phyloP scores from a whole-genome alignment of 2,113 vertebrate species.

The Ascaphus truei region DNA sequence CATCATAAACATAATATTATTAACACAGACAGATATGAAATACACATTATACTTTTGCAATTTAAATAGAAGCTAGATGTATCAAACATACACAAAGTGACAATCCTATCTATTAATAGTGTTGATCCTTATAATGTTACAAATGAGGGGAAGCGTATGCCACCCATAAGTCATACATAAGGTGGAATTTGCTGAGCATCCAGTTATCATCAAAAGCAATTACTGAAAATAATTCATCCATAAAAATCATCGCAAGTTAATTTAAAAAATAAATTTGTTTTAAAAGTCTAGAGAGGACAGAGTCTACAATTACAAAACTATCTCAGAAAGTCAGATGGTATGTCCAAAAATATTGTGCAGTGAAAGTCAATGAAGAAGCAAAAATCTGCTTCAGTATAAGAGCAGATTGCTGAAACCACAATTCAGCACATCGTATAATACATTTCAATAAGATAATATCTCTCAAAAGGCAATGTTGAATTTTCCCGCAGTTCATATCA shows the following conservation, averaged over 20 bases:
- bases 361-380: background rate
- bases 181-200: background rate
- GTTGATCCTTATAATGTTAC: too few relatives aligned
- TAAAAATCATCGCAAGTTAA: constrained; percentile 23
- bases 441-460: too few relatives aligned
- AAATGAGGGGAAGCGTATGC: too few relatives aligned
- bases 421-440: too few relatives aligned
- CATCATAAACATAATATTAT: too few relatives aligned
- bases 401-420: background rate
- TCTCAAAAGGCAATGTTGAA: too few relatives aligned
- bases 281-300: background rate
- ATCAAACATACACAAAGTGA: too few relatives aligned
- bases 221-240: constrained; percentile 31
- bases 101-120: too few relatives aligned
- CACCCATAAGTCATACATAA: constrained; percentile 2
- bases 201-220: constrained; percentile 26
- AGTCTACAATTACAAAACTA: background rate
- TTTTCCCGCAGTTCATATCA: too few relatives aligned
- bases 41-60: too few relatives aligned
- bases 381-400: background rate
- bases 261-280: constrained; percentile 22
- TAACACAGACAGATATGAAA: too few relatives aligned
- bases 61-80: too few relatives aligned
- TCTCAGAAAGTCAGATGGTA: background rate
- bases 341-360: background rate